Conservation (phyloP, 2,113 vertebrate genomes). For the Polyodon spathula region DNA sequence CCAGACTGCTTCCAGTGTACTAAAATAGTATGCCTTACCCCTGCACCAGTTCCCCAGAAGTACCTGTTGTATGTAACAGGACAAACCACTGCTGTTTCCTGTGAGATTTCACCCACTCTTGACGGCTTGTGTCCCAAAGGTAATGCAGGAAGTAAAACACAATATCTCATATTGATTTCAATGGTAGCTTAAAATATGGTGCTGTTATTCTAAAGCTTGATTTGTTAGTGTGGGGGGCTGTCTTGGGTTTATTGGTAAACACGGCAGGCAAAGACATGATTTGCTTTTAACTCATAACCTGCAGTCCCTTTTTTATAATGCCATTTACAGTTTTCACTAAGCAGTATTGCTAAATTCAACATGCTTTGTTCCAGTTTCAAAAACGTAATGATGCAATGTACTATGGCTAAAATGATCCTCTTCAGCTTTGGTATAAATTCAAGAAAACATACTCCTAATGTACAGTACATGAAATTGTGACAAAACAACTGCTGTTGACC, state of each 20-base stretch:
- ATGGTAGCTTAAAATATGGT: conserved; percentile 36
- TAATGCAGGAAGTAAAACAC: conserved; percentile 43
- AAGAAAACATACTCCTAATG: too few relatives aligned
- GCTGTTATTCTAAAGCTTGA: conserved; percentile 14
- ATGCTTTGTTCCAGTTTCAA: too few relatives aligned
- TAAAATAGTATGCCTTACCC: conserved; percentile 57
- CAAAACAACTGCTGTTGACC: too few relatives aligned
- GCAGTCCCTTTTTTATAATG: too few relatives aligned
- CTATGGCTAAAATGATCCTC: too few relatives aligned
- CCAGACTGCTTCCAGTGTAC: conserved; percentile 13
- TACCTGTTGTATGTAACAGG: conserved; percentile 45
- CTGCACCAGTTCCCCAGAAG: conserved; percentile 28
- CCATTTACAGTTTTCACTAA: too few relatives aligned
- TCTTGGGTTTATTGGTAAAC: neutral
- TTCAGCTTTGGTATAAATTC: too few relatives aligned
- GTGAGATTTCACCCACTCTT: conserved; percentile 56
- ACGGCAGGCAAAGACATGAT: too few relatives aligned
- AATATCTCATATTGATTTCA: conserved; percentile 49
- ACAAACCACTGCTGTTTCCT: conserved; percentile 60
- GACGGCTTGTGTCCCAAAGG: conserved; percentile 45
- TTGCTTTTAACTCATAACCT: too few relatives aligned
- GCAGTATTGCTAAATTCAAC: too few relatives aligned
- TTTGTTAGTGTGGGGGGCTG: neutral
- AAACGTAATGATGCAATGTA: too few relatives aligned
- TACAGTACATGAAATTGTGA: too few relatives aligned